Conservation (phyloP, 2,797 vertebrate genomes). For the Emydoidea blandingii region DNA sequence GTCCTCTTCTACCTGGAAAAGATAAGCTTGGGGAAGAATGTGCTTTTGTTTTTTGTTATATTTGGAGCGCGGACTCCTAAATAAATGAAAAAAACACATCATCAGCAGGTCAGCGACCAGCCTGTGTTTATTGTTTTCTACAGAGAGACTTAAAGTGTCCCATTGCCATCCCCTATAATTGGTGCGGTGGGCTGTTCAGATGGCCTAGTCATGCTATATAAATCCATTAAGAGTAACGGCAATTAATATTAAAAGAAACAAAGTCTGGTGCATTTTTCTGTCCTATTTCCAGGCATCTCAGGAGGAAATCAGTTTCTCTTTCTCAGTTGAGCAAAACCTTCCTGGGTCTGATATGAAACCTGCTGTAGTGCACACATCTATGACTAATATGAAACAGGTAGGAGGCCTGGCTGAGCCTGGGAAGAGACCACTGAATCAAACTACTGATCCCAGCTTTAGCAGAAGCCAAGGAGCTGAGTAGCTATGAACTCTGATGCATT, state of each 20-base stretch:
- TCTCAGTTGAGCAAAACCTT: slow-evolving; percentile 65
- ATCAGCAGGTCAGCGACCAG: neutral
- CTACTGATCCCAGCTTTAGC: neutral
- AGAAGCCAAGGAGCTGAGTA: neutral
- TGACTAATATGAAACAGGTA: slow-evolving; percentile 65
- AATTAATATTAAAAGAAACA: neutral
- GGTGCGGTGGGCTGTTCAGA: neutral
- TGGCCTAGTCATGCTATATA: neutral
- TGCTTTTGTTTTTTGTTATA: neutral
- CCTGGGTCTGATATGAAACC: slow-evolving; percentile 59
- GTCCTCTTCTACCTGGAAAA: slow-evolving; percentile 73
- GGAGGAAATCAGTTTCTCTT: slow-evolving; percentile 33
- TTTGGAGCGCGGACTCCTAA: neutral
- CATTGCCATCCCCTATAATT: neutral
- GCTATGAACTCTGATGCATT: neutral
- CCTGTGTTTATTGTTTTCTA: neutral
- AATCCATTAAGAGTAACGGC: neutral
- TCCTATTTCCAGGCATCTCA: neutral
- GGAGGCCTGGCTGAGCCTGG: neutral
- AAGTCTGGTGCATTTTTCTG: neutral
- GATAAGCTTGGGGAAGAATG: slow-evolving; percentile 36
- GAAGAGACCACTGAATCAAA: neutral
- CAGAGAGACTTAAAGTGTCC: neutral
- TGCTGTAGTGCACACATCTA: slow-evolving; percentile 32
- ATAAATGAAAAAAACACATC: neutral